These are phyloP conservation scores for Zaprionus ornatus DNA, from an alignment of 1,140 invertebrate genomes.

Conservation along the genomic window DNA sequence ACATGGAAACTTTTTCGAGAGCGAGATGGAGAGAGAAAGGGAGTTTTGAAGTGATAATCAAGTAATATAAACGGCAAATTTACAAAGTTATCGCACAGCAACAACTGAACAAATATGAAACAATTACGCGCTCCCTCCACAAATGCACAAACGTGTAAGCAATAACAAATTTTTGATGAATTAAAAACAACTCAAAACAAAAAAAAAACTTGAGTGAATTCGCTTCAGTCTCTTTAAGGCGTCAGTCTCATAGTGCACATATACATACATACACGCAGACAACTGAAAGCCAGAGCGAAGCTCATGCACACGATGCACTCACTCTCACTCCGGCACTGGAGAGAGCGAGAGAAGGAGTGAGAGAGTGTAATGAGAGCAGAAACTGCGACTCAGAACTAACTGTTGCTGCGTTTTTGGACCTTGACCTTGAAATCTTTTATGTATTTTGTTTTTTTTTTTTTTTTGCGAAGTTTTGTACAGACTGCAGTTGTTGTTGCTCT, in stretches of 20 bases:
- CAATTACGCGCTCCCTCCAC: neutral
- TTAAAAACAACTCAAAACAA: constrained; percentile 18
- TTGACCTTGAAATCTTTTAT: constrained; percentile 67
- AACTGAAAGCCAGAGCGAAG: neutral
- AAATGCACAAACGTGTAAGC: constrained; percentile 6
- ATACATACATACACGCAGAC: neutral
- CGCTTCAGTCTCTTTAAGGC: neutral
- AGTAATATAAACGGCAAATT: neutral
- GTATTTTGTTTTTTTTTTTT: constrained; percentile 1
- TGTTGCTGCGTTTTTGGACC: constrained; percentile 57
- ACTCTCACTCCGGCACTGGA: neutral
- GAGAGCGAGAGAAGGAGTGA: neutral
- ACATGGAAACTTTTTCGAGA: neutral
- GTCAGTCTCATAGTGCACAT: constrained; percentile 1
- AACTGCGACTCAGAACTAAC: constrained; percentile 52
- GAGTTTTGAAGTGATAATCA: neutral
- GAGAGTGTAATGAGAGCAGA: constrained; percentile 19
- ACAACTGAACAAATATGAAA: constrained; percentile 43
- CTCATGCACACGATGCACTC: neutral
- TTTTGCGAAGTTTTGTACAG: constrained; percentile 50
- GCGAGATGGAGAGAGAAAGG: neutral
- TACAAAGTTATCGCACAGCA: constrained; percentile 1
- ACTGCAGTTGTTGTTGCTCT: constrained; percentile 55
- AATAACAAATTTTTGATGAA: constrained; percentile 32
- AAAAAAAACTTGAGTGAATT: neutral